Evolutionary conservation across 2,797 vertebrate species (phyloP).

Genomic region (Oceanodroma leucorhoa): DNA sequence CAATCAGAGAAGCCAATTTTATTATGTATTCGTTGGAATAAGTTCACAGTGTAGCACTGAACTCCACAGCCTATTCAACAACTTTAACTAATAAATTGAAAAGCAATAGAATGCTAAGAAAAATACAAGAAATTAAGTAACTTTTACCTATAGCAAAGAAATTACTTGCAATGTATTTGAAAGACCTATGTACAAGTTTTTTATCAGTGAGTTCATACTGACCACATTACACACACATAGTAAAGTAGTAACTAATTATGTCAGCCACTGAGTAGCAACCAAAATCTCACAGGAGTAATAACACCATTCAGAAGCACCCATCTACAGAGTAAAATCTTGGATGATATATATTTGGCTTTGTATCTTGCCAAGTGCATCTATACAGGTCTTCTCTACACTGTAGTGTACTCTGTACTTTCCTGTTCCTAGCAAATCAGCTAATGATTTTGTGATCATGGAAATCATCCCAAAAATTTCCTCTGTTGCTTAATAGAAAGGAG

Average conservation of each 20-base stretch:
- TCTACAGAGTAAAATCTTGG: neutral
- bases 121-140: neutral
- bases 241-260: neutral
- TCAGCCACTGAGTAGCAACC: neutral
- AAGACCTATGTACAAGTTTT: neutral
- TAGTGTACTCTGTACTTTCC: neutral
- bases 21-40: neutral
- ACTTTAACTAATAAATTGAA: neutral
- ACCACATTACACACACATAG: rapidly evolving
- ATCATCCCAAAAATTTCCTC: neutral
- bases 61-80: neutral
- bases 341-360: neutral
- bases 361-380: neutral
- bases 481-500: neutral
- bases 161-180: neutral
- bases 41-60: neutral
- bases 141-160: neutral
- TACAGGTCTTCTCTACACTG: neutral
- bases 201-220: neutral
- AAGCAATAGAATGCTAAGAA: neutral
- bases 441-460: neutral
- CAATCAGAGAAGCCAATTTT: neutral
- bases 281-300: neutral
- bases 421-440: neutral
- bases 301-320: neutral